Evolutionary conservation across 2,113 vertebrate genomes (phyloP), one percentile per base, ranked within the genome.

Genomic region (Polypterus senegalus): DNA sequence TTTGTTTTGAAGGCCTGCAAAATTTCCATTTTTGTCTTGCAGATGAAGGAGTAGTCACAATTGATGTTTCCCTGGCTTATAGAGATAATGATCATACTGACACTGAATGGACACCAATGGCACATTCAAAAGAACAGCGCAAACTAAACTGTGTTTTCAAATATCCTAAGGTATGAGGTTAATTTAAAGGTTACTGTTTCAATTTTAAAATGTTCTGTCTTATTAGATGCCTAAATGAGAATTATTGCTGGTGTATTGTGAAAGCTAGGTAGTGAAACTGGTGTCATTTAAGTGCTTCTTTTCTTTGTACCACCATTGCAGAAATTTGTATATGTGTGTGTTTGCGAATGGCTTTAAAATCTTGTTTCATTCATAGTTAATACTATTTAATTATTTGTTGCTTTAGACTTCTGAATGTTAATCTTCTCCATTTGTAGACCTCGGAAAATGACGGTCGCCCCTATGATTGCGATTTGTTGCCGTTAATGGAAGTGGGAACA

Each of bases 401-500:
- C 27, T 27, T 27, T 27, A 27, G 27, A 27, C 27, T 27, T 27
- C 27, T 27, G 27, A 27, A 27, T 27, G 27, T 27, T 27, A 27
- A 27, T 27, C n/a, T 66, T 8, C 8, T 66, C 57, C 61, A 61
- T 6, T 47, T 53, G 10, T 61, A 98, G 94, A 92, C 79, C 0
- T 27, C 48, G 6, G 91, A 93, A 54, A 91, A 97, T 0, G 91
- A 97, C 68, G 96, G 92, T 1, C 92, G 91, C 1, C 80, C 88
- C 76, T 99, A 99, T 1, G 90, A 96, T 3, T 99, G 96, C 4
- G 92, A 97, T 45, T 77, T 88, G 11, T 79, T 99, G 57, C 92
- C 95, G 27, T 97, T 99, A 77, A 94, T 99, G 90, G 96, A 99
- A 77, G 74, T 99, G 0, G 95, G 95, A 48, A 94, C 87, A 0